phyloP scores from a whole-genome alignment of 2,888 invertebrate species.

The Blera fallax region DNA sequence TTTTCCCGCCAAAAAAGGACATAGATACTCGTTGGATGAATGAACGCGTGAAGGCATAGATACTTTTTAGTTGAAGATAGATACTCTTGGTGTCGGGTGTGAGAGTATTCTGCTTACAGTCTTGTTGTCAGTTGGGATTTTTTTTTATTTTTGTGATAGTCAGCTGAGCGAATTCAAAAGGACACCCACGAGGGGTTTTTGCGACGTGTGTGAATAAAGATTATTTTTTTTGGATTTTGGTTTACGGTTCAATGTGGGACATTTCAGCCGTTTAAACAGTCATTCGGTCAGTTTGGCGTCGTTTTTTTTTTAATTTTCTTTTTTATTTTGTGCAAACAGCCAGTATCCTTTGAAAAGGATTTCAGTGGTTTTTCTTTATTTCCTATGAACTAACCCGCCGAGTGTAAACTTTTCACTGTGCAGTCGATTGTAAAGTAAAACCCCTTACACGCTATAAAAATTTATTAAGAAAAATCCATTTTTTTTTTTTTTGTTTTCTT shows the following conservation, averaged over 20 bases:
- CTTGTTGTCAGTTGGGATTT: conserved; percentile 4
- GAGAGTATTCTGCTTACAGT: conserved; percentile 30
- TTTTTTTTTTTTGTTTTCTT: conserved; percentile 14
- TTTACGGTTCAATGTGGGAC: neutral
- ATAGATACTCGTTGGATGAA: conserved; percentile 33
- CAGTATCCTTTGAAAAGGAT: neutral
- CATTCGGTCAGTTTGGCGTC: conserved; percentile 39
- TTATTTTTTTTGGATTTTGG: neutral
- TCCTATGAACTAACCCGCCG: neutral
- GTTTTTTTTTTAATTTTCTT: neutral
- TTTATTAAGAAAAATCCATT: conserved; percentile 21
- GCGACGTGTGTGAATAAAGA: neutral
- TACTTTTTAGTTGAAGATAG: neutral
- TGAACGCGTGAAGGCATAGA: conserved; percentile 32
- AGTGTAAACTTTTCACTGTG: conserved; percentile 9
- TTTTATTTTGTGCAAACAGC: neutral
- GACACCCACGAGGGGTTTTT: neutral
- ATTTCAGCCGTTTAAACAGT: conserved; percentile 24
- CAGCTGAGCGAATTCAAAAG: neutral
- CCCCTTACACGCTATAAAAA: conserved; percentile 20
- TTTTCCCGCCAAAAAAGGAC: conserved; percentile 61
- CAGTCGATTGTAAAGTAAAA: conserved; percentile 23
- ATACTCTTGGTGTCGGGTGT: neutral
- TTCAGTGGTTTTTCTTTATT: neutral
- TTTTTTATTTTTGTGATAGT: neutral